Evolutionary conservation across 2,113 vertebrate species (phyloP).

Genomic region (Prionailurus viverrinus): DNA sequence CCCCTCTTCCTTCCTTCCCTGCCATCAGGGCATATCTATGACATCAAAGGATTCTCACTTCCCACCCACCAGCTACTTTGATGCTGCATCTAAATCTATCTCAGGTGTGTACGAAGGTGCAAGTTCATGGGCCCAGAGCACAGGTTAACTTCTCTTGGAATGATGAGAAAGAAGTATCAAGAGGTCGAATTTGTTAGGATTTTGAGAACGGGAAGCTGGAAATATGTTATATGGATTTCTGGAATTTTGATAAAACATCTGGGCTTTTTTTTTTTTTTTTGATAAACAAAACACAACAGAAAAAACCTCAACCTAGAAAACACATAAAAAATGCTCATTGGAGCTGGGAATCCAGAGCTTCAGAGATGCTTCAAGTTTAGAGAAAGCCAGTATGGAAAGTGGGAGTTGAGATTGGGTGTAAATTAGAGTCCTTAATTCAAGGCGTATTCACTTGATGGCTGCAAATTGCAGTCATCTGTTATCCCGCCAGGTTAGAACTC

Average conservation of each 20-base stretch:
- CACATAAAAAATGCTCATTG: neutral
- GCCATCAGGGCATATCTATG: neutral
- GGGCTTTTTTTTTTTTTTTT: neutral
- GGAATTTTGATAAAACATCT: neutral
- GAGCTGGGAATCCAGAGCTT: neutral
- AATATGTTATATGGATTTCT: neutral
- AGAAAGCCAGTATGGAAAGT: neutral
- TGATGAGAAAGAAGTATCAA: neutral
- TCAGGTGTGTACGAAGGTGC: neutral
- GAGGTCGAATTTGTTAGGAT: neutral
- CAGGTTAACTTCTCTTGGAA: neutral
- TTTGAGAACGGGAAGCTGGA: neutral
- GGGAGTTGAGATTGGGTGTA: neutral
- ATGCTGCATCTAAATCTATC: neutral
- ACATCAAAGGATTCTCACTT: neutral
- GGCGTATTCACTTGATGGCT: neutral
- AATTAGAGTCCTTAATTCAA: neutral
- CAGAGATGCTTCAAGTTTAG: neutral
- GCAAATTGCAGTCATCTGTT: neutral
- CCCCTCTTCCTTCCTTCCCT: accelerated
- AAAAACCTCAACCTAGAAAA: neutral
- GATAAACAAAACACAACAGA: neutral
- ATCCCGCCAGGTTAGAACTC: neutral
- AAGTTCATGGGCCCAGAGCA: neutral
- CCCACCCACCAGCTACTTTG: neutral